Evolutionary conservation across 2,888 invertebrate species (phyloP).

Genomic region (Steromphala cineraria): DNA sequence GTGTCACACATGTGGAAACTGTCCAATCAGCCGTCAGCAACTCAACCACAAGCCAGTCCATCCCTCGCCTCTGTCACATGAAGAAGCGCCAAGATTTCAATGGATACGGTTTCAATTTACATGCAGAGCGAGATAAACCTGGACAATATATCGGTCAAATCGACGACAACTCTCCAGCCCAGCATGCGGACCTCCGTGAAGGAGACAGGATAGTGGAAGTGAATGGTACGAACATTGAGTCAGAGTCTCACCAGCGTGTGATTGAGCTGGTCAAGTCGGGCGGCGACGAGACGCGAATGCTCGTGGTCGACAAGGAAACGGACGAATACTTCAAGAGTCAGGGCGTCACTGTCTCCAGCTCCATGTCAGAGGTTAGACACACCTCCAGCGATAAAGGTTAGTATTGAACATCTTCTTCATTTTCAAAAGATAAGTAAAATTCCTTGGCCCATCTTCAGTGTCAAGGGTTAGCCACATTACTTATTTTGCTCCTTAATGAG

Average conservation of each 20-base stretch:
- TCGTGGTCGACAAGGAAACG: conserved; percentile 87
- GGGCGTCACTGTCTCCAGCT: conserved; percentile 69
- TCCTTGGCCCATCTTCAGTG: no score
- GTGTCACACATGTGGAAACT: background rate
- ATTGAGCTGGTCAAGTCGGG: conserved; percentile 93
- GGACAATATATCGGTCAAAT: conserved; percentile 97
- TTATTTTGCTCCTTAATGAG: no score
- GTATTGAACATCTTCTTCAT: no score
- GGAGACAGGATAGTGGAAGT: conserved; percentile 88
- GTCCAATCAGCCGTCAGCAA: background rate
- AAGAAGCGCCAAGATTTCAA: conserved; percentile 91
- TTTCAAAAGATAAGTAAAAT: no score
- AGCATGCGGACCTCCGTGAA: conserved; percentile 82
- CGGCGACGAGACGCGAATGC: conserved; percentile 87
- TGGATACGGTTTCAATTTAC: conserved; percentile 98
- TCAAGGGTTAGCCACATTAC: no score
- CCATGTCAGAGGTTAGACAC: conserved; percentile 45
- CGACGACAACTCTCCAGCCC: conserved; percentile 80
- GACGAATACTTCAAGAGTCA: conserved; percentile 83
- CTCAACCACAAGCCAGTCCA: conserved; percentile 24
- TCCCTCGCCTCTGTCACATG: conserved; percentile 86
- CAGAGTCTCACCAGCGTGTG: conserved; percentile 92
- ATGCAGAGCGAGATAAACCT: conserved; percentile 94
- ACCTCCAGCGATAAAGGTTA: background rate
- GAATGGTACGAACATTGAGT: conserved; percentile 91